A percentile compares a stretch with the other conserved stretches of the same genome.
Evolutionary conservation across 2,888 invertebrate genomes (phyloP).

Genomic region (Tetragonula carbonaria): DNA sequence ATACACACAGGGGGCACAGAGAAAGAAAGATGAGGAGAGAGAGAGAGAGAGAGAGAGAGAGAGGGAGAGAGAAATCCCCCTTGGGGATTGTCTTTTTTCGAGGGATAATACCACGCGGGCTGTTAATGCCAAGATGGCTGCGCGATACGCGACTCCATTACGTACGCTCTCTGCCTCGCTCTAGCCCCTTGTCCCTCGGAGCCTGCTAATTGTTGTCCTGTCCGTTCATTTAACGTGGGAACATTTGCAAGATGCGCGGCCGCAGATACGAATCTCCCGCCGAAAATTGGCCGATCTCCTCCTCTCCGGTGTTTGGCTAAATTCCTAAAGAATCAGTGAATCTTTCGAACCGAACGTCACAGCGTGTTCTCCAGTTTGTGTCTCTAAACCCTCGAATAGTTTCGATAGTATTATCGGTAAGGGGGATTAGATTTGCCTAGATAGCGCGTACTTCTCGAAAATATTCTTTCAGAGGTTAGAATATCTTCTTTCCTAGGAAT

Average conservation of each 20-base stretch:
- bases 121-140: slow-evolving; percentile 73
- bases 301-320: too few relatives aligned
- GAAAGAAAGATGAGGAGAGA: not conserved
- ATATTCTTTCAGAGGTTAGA: too few relatives aligned
- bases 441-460: too few relatives aligned
- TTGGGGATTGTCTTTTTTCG: slow-evolving; percentile 62
- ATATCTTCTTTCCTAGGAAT: too few relatives aligned
- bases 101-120: slow-evolving; percentile 72
- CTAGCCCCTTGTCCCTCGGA: slow-evolving; percentile 52
- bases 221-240: slow-evolving; percentile 64
- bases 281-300: slow-evolving; percentile 6
- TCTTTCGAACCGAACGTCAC: too few relatives aligned
- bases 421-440: too few relatives aligned
- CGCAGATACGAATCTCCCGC: slow-evolving; percentile 42
- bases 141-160: slow-evolving; percentile 69
- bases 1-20: slow-evolving; percentile 9
- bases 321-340: too few relatives aligned
- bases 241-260: slow-evolving; percentile 49
- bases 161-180: slow-evolving; percentile 28
- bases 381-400: too few relatives aligned
- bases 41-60: too few relatives aligned
- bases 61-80: slow-evolving; percentile 26
- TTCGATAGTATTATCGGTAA: too few relatives aligned
- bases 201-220: slow-evolving; percentile 67
- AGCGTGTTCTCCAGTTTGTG: not conserved